Base-by-base conservation (phyloP, 2,888 invertebrate genomes). In the Caenorhabditis uteleia region DNA sequence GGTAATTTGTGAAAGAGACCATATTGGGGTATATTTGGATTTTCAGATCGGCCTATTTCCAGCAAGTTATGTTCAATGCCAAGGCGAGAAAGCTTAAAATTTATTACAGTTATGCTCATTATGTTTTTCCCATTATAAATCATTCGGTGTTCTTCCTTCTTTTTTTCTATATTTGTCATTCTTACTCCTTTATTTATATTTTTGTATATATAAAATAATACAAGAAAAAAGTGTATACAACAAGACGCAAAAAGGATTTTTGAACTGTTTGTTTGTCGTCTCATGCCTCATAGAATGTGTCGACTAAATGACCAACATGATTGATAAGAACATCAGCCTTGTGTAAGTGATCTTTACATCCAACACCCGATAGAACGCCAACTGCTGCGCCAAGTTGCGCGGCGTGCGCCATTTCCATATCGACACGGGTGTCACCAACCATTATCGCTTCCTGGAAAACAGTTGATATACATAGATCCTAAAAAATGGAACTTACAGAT, bases 341-440 rank as follows among this genome's bases (percentile, higher is more conserved):
- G 16, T 77, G 61, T 16, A 82, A 68, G 39, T 80, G 74, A 39
- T 80, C 70, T 25, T 57, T 71, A 18, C 70, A 72, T 6, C 79
- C 80, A 36, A 82, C 72, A 14, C 86, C 86, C 50, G 84, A 84
- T 18, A 85, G 74, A 14, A 86, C 85, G 3, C 85, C 86, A 12
- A 86, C 81, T 23, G 82, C 84, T 61, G 82, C 83, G 21, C 85
- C 84, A 14, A 86, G 77, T 20, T 83, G 80, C 12, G 86, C 85
- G 3, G 83, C 81, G 36, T 81, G 77, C 10, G 84, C 85, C 84
- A 86, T 85, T 27, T 83, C 83, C 59, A 86, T 82, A 70, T 86
- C 86, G 1, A 85, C 85, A 36, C 83, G 77, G 6, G 85, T 85
- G 72, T 86, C 86, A 2, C 86, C 86, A 5, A 86, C 85, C 84